Percentiles rank a stretch among this genome's conserved stretches.
These are phyloP conservation scores for Porites lutea DNA, from an alignment of 64 coral and sea anemone species.

Conservation along the genomic window DNA sequence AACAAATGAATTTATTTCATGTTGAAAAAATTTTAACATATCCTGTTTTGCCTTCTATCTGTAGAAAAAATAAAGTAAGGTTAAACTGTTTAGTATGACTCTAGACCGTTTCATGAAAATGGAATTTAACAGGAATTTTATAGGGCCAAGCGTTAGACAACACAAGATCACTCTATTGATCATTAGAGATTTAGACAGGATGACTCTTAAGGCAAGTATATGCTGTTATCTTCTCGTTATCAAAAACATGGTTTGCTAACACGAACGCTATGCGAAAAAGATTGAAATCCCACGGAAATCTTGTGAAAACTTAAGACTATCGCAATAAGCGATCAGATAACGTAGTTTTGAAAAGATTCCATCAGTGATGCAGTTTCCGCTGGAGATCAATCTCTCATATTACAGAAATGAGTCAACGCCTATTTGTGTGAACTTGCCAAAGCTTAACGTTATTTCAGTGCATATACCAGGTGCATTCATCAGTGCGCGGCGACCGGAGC, in stretches of 20 bases:
- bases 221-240: neutral
- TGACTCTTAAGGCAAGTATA: neutral
- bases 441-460: neutral
- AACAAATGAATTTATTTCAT: neutral
- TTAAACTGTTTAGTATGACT: too few relatives aligned
- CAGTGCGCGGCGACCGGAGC: neutral
- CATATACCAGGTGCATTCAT: neutral
- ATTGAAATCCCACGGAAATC: neutral
- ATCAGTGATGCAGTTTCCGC: neutral
- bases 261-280: neutral
- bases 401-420: constrained; percentile 26
- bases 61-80: too few relatives aligned
- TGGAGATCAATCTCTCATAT: neutral
- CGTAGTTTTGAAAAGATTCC: neutral
- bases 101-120: too few relatives aligned
- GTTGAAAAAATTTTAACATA: neutral
- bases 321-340: constrained; percentile 2
- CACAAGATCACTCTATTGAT: too few relatives aligned
- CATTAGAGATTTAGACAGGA: neutral
- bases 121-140: too few relatives aligned
- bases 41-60: too few relatives aligned
- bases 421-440: neutral
- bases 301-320: neutral
- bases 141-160: too few relatives aligned
- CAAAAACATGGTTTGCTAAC: constrained; percentile 11